These are phyloP conservation scores for Cinara cedri DNA, from an alignment of 2,888 invertebrate species.

Conservation along the genomic window DNA sequence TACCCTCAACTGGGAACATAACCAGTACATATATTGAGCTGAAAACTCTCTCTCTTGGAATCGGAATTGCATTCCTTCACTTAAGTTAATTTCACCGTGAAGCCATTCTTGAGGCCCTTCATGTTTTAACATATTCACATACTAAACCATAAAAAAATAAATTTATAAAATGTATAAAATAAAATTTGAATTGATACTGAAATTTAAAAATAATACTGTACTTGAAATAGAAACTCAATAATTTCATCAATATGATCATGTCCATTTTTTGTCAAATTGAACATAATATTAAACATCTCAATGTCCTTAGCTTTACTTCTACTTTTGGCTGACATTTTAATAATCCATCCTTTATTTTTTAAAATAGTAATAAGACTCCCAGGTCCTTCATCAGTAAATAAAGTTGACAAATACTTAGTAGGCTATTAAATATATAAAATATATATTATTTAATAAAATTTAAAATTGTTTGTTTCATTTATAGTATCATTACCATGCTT, in stretches of 20 bases:
- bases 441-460: not conserved
- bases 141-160: slow-evolving; percentile 23
- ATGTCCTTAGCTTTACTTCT: slow-evolving; percentile 83
- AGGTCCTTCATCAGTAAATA: slow-evolving; percentile 94
- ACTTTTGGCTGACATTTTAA: slow-evolving; percentile 81
- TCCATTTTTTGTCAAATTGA: slow-evolving; percentile 91
- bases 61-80: slow-evolving; percentile 80
- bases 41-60: slow-evolving; percentile 88
- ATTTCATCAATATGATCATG: slow-evolving; percentile 89
- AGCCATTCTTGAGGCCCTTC: slow-evolving; percentile 81
- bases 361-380: slow-evolving; percentile 90
- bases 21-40: slow-evolving; percentile 69
- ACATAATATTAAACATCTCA: slow-evolving; percentile 83
- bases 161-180: not conserved
- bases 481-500: slow-evolving; percentile 69
- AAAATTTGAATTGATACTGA: not conserved
- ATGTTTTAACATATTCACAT: slow-evolving; percentile 59
- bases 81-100: slow-evolving; percentile 84
- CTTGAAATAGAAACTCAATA: slow-evolving; percentile 79
- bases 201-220: not conserved
- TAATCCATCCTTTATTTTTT: slow-evolving; percentile 89
- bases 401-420: slow-evolving; percentile 83
- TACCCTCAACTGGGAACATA: not conserved
- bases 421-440: slow-evolving; percentile 70
- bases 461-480: not conserved